Evolutionary conservation across 2,113 vertebrate species (phyloP).

Genomic region (Mobula hypostoma): DNA sequence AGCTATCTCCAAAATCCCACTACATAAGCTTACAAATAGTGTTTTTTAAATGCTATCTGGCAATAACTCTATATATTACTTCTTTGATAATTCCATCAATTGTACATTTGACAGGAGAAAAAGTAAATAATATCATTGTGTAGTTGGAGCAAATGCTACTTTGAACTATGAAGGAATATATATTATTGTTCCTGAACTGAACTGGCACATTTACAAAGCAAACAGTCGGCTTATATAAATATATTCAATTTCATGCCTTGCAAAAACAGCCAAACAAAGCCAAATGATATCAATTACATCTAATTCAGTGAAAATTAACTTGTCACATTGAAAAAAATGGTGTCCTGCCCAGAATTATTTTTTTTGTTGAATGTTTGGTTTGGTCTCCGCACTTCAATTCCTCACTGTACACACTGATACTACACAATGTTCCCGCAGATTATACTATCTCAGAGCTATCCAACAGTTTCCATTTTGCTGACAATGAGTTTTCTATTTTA

Average conservation of each 20-base stretch:
- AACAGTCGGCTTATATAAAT: conserved; percentile 35
- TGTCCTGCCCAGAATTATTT: conserved; percentile 21
- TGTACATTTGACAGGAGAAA: background rate
- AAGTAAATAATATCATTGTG: conserved; percentile 27
- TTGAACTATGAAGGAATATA: conserved; percentile 1
- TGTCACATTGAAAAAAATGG: conserved; percentile 29
- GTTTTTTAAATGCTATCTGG: background rate
- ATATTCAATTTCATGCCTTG: conserved; percentile 34
- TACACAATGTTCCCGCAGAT: background rate
- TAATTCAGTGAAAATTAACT: conserved; percentile 36
- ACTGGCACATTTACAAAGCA: conserved; percentile 36
- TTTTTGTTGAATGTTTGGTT: conserved; percentile 29
- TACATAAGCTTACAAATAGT: background rate
- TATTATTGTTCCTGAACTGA: conserved; percentile 29
- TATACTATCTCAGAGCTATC: background rate
- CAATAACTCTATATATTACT: background rate
- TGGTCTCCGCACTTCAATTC: conserved; percentile 15
- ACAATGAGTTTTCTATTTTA: conserved; percentile 5
- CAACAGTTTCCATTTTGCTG: background rate
- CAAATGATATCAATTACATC: conserved; percentile 36
- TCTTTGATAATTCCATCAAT: conserved; percentile 27
- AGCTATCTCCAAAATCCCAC: background rate
- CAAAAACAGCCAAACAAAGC: conserved; percentile 34
- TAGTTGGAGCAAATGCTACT: background rate
- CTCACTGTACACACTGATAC: background rate